Evolutionary conservation across 2,888 invertebrate genomes (phyloP).

Genomic region (Noctuana brunneofusca): DNA sequence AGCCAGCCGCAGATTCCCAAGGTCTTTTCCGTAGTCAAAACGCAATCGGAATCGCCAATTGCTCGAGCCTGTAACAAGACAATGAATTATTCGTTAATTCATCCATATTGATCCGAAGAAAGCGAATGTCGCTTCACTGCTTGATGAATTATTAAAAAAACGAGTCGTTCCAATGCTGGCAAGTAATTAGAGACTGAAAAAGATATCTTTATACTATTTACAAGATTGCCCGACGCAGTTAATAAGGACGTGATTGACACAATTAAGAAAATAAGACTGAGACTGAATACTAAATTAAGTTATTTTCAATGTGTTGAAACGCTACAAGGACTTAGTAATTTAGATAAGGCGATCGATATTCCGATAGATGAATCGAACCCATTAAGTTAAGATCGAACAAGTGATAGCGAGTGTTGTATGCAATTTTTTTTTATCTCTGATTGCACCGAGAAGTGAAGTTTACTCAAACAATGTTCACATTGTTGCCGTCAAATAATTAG

Average conservation of each 20-base stretch:
- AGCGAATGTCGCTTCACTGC: conserved; percentile 30
- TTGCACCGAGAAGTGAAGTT: conserved; percentile 26
- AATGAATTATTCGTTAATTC: conserved; percentile 36
- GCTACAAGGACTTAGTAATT: conserved; percentile 60
- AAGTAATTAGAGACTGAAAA: conserved; percentile 30
- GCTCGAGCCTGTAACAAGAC: conserved; percentile 65
- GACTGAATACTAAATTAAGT: conserved; percentile 9
- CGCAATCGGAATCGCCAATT: conserved; percentile 53
- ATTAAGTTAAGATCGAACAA: conserved; percentile 58
- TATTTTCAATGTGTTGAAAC: conserved; percentile 46
- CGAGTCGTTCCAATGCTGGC: conserved; percentile 12
- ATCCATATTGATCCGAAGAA: conserved; percentile 33
- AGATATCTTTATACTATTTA: background rate
- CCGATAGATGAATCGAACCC: conserved; percentile 60
- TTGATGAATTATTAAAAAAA: conserved; percentile 38
- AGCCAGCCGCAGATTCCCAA: conserved; percentile 52
- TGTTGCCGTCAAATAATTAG: conserved; percentile 16
- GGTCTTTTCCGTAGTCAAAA: conserved; percentile 49
- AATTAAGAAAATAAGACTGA: conserved; percentile 12
- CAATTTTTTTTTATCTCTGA: conserved; percentile 30
- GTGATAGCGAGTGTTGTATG: conserved; percentile 27
- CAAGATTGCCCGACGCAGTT: background rate
- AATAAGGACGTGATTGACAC: conserved; percentile 14
- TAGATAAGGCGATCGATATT: conserved; percentile 61
- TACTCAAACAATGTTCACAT: conserved; percentile 27